These are phyloP conservation scores for Macrobrachium rosenbergii DNA, from an alignment of 1,140 invertebrate genomes.

Conservation along the genomic window DNA sequence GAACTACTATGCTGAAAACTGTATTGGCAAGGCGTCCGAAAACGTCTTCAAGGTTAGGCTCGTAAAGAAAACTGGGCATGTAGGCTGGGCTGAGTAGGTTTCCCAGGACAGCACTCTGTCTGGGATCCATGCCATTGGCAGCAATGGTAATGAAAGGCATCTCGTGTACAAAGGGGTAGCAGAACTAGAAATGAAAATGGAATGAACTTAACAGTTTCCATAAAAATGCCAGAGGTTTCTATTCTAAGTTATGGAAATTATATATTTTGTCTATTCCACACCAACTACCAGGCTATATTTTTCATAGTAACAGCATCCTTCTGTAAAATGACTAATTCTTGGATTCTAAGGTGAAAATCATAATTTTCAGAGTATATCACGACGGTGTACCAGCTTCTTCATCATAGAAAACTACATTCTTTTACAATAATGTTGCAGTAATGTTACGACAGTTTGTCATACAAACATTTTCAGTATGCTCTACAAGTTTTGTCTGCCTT, in stretches of 20 bases:
- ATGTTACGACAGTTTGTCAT: too few species aligned
- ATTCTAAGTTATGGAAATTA: neutral
- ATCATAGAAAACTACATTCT: too few species aligned
- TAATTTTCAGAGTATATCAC: too few species aligned
- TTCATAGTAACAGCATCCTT: too few species aligned
- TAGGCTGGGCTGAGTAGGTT: constrained; percentile 36
- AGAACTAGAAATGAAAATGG: neutral
- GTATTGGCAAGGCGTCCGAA: constrained; percentile 18
- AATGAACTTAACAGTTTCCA: too few species aligned
- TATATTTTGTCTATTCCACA: neutral
- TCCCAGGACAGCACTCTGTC: constrained; percentile 26
- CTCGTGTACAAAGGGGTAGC: constrained; percentile 29
- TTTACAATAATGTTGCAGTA: too few species aligned
- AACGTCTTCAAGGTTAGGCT: neutral
- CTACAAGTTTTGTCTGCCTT: too few species aligned
- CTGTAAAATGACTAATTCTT: too few species aligned
- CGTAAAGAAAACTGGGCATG: neutral
- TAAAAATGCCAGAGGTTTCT: neutral
- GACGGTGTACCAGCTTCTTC: too few species aligned
- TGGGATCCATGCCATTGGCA: constrained; percentile 11
- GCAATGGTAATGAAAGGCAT: constrained; percentile 39
- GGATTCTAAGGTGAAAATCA: too few species aligned
- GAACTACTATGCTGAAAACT: neutral
- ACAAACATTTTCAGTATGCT: too few species aligned
- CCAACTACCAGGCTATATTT: too few species aligned